Evolutionary conservation across 2,113 vertebrate species (phyloP).

Genomic region (Halichoeres trimaculatus): DNA sequence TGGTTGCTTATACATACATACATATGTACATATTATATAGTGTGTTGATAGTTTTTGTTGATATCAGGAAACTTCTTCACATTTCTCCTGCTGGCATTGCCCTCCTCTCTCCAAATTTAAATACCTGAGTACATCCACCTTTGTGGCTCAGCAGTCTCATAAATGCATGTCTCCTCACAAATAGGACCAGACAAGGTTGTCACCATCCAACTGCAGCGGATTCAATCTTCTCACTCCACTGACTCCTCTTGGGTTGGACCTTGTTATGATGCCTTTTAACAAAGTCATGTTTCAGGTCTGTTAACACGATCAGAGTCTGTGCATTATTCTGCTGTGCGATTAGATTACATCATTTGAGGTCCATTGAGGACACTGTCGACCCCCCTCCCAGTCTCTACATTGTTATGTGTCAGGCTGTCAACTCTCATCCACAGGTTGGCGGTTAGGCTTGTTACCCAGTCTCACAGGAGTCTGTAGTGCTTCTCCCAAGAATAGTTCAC

Average conservation of each 20-base stretch:
- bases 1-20: too few relatives aligned
- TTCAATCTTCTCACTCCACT: constrained; percentile 22
- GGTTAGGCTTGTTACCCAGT: constrained; percentile 63
- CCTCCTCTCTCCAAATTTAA: background rate
- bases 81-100: background rate
- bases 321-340: constrained; percentile 39
- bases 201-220: constrained; percentile 14
- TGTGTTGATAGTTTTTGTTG: too few relatives aligned
- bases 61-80: too few relatives aligned
- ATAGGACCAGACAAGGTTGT: constrained; percentile 29
- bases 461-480: constrained; percentile 37
- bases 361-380: constrained; percentile 46
- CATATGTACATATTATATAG: too few relatives aligned
- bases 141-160: background rate
- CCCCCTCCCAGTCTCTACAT: constrained; percentile 26
- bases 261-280: constrained; percentile 26
- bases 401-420: constrained; percentile 53
- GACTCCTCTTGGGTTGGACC: constrained; percentile 3
- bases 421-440: constrained; percentile 56
- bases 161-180: background rate
- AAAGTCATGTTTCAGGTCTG: constrained; percentile 15
- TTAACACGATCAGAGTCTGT: constrained; percentile 51
- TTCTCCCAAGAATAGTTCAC: constrained; percentile 62
- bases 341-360: constrained; percentile 27
- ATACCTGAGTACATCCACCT: constrained; percentile 1